Base-by-base conservation (phyloP, 2,888 invertebrate species). In the Anoplius nigerrimus region DNA sequence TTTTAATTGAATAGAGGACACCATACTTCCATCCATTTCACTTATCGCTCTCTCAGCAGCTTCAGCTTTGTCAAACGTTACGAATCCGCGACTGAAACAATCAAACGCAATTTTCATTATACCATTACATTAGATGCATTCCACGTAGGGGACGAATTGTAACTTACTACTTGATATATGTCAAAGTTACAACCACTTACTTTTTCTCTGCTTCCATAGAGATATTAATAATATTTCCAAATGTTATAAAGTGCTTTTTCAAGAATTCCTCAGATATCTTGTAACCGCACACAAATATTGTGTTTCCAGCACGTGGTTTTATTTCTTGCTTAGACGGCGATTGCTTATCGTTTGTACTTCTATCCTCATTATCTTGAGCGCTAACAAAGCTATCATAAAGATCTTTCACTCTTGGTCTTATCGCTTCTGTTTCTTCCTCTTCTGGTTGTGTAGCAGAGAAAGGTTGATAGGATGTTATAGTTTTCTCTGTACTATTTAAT, bases 61-160 rank as follows among this genome's bases (percentile, higher is more conserved):
- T 78, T 97, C 97, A 15, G 95, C 92, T 80, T 95, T 96, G 72
- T 97, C 96, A 89, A 98, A 98, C 2, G 97, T 97, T 16, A 98
- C 92, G 90, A 97, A 98, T 8, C 96, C 97, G 80, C 94, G 93
- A 84, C 97, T 97, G 89, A 64, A 92, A 69, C 53, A 53, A 63
- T 22, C 13, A 58, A 66, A 56, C 8, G 34, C 34, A 34, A 11
- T 34, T 34, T 34, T 34, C 34, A 34, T 34, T 2, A 34, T 34
- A 34, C 34, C 11, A 11, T 34, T 34, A 34, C 11, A 34, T 13
- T 13, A 8, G 11, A 34, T 34, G 34, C 8, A 34, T 34, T 34
- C 34, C 34, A 11, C 6, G 2, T 34, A 1, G 11, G 11, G 11
- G 4, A 13, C 4, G 1, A 34, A 11, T 8, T 34, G 11, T 34